Evolutionary conservation across 2,113 vertebrate genomes (phyloP), one percentile per base, ranked within the genome.

Genomic region (Fulica atra): DNA sequence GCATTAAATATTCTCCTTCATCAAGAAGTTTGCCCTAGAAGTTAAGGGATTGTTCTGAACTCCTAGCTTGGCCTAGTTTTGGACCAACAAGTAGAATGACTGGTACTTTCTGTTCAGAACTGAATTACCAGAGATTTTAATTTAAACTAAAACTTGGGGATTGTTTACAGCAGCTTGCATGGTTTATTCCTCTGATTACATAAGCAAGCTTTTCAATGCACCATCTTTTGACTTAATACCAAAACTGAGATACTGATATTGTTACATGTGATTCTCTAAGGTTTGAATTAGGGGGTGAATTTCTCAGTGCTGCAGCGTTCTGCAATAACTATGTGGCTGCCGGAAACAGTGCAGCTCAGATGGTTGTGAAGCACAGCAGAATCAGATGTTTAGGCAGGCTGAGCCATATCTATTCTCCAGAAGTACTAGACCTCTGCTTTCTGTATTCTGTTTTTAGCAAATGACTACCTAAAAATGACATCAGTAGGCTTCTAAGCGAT

Each of bases 21-120:
- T 50, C 61, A 92, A 79, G 31, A 81, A 15, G 61, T 93, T 89
- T 85, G 36, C 21, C 46, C 59, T 82, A 40, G 36, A 86, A 82
- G 18, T 25, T 10, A 28, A 70, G 19, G 25, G 82, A 28, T 88
- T 88, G 11, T 33, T 77, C 68, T 66, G 70, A 92, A 82, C 66
- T 84, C 26, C 82, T 81, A 71, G 64, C 20, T 81, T 83, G 66
- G 63, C 9, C 54, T 61, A 61, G 13, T 69, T 92, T 80, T 48
- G 64, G 71, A 54, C 40, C 54, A 80, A 31, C 24, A 77, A 57
- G 40, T 56, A 23, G 16, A 85, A 51, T 46, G 28, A 60, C 11
- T 80, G 40, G 46, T 80, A n/a, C 13, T 70, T 95, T 54, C 36
- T 42, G 31, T 73, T 76, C 35, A 33, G 54, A 93, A 60, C 26